phyloP scores from a whole-genome alignment of 2,113 vertebrate genomes.

The Odobenus rosmarus region DNA sequence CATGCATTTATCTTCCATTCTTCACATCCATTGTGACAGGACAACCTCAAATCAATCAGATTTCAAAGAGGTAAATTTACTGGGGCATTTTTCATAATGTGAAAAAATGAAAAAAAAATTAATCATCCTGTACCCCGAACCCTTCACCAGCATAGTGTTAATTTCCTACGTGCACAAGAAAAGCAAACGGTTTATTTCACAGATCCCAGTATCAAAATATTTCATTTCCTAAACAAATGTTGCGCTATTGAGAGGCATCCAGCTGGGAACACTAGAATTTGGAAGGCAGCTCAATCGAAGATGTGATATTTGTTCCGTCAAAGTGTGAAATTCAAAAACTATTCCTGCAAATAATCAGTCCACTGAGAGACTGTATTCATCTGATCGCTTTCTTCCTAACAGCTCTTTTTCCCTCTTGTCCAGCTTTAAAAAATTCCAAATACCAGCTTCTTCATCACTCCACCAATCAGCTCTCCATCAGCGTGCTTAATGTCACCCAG shows the following conservation, averaged over 20 bases:
- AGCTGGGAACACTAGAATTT: background rate
- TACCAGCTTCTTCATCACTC: conserved; percentile 80
- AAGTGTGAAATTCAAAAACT: background rate
- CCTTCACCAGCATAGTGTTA: background rate
- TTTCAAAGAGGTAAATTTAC: background rate
- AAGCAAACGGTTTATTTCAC: background rate
- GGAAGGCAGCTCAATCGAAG: background rate
- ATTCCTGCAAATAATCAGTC: background rate
- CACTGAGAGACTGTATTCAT: background rate
- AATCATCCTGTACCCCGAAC: background rate
- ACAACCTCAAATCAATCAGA: background rate
- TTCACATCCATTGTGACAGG: background rate
- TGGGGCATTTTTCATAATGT: background rate
- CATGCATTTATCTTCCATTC: background rate
- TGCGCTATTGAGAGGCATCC: background rate
- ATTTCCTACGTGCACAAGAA: background rate
- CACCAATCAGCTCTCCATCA: conserved; percentile 72
- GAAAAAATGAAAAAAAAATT: background rate
- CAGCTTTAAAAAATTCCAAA: conserved; percentile 83
- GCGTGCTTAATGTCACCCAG: conserved; percentile 68
- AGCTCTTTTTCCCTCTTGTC: background rate
- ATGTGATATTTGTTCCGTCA: background rate
- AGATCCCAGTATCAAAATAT: background rate
- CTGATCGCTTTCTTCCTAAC: background rate
- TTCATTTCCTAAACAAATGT: background rate